Evolutionary conservation across 92 coral and sea anemone species (phyloP).

Genomic region (Siderastrea siderea): DNA sequence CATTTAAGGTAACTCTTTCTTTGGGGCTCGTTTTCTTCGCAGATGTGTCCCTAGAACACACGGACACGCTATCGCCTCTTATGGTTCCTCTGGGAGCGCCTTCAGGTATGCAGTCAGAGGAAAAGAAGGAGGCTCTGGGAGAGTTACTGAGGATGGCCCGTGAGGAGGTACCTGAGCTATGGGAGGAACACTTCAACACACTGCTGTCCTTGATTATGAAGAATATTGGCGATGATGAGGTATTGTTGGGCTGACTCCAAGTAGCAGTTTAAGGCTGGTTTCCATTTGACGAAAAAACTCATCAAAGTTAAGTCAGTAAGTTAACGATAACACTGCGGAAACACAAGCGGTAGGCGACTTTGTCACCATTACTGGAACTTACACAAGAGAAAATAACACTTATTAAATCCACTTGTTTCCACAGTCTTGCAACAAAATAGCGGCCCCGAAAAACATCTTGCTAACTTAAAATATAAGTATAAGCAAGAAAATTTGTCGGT

Average conservation of each 20-base stretch:
- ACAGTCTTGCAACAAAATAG: too few relatives aligned
- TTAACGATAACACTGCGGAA: too few relatives aligned
- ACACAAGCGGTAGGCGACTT: too few relatives aligned
- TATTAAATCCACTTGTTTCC: too few relatives aligned
- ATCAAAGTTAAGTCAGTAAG: too few relatives aligned
- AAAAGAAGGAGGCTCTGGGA: slow-evolving; percentile 85
- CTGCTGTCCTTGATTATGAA: slow-evolving; percentile 82
- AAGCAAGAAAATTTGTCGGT: too few relatives aligned
- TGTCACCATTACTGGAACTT: too few relatives aligned
- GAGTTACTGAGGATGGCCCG: slow-evolving; percentile 92
- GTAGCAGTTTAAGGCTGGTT: too few relatives aligned
- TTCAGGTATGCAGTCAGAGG: slow-evolving; percentile 86
- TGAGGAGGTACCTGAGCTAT: slow-evolving; percentile 85
- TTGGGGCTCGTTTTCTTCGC: background rate
- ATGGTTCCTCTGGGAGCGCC: slow-evolving; percentile 78
- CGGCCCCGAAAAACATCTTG: too few relatives aligned
- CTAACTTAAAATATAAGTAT: too few relatives aligned
- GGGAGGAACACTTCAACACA: slow-evolving; percentile 82
- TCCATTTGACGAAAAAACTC: too few relatives aligned
- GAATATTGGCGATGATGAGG: slow-evolving; percentile 94
- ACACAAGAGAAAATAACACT: too few relatives aligned
- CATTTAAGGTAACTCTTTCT: background rate
- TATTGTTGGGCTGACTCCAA: background rate
- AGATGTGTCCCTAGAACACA: slow-evolving; percentile 68
- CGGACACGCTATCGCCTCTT: slow-evolving; percentile 72